These are phyloP conservation scores for Galbula dea DNA, from an alignment of 2,113 vertebrate species.

Conservation along the genomic window DNA sequence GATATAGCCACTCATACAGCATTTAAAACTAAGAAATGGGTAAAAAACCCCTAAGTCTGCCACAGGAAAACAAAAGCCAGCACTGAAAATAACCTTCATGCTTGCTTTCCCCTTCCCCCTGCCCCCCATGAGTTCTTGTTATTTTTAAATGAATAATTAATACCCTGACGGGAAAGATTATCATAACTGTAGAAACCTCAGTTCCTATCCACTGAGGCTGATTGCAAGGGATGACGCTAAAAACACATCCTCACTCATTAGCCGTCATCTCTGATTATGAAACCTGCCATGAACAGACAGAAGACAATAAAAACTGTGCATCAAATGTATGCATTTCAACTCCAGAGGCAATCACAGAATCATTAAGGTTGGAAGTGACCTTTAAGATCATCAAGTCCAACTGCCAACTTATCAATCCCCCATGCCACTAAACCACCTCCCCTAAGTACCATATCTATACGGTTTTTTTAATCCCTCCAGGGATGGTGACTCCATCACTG, in stretches of 20 bases:
- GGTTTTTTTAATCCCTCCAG: too few species aligned
- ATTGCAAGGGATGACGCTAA: neutral
- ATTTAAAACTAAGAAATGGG: neutral
- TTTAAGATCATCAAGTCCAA: too few species aligned
- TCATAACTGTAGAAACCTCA: neutral
- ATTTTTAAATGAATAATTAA: neutral
- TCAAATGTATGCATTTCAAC: fast-evolving
- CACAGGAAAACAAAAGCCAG: neutral
- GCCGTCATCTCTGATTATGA: neutral
- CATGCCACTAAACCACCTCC: too few species aligned
- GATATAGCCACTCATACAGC: neutral
- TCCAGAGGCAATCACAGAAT: neutral
- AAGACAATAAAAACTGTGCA: neutral
- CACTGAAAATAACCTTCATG: neutral
- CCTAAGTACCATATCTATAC: too few species aligned
- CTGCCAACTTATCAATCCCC: too few species aligned
- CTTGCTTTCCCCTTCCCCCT: neutral
- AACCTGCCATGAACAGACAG: neutral
- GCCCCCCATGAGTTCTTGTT: fast-evolving
- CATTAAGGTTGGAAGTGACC: too few species aligned
- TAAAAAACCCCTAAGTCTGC: neutral
- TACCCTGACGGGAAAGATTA: neutral
- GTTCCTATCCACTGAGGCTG: neutral
- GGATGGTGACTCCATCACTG: too few species aligned
- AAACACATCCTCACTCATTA: neutral